Evolutionary conservation across 1,140 invertebrate species (phyloP), one percentile per base, ranked within the genome.

Genomic region (Cherax quadricarinatus): DNA sequence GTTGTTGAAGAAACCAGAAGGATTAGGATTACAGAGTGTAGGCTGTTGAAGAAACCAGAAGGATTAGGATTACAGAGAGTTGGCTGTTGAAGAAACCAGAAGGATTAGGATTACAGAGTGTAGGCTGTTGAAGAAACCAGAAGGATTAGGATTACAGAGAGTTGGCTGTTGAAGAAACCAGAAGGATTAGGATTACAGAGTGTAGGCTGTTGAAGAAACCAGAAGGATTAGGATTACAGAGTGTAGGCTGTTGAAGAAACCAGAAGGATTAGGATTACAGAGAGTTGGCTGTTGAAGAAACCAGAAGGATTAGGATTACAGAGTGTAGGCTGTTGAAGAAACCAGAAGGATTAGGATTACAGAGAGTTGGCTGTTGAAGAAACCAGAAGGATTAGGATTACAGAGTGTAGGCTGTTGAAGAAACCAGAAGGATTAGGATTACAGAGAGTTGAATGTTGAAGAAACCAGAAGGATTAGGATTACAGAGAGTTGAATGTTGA

Each of bases 401-500:
- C 70, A 98, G 95, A 95, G 98, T 97, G 94, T 98, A 97, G 93
- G 96, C 98, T 98, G 96, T 49, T 96, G 97, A 60, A 57, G 87
- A 75, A 70, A 70, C 6, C 16, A n/a, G 21, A 70, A 70, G 18
- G 1, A 18, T 70, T 12, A 18, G 21, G n/a, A n/a, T n/a, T n/a
- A n/a, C 70, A 98, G 95, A 95, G 98, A 97, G 94, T 98, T 97
- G 93, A 96, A 98, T 98, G 96, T 49, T 96, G 97, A 60, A 57
- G 87, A 75, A 70, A 70, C 6, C 16, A n/a, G 21, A 70, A 70
- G 18, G 1, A 18, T 70, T 12, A 18, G 21, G n/a, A n/a, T n/a
- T n/a, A n/a, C 70, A 98, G 95, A 95, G 98, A 97, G 94, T 98
- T 97, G 93, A 96, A 98, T 98, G 96, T 49, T 96, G 97, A 60